Percentiles rank a stretch among this genome's conserved stretches.
These are phyloP conservation scores for Ernsta delagoae DNA, from an alignment of 2,888 invertebrate species.

Conservation along the genomic window DNA sequence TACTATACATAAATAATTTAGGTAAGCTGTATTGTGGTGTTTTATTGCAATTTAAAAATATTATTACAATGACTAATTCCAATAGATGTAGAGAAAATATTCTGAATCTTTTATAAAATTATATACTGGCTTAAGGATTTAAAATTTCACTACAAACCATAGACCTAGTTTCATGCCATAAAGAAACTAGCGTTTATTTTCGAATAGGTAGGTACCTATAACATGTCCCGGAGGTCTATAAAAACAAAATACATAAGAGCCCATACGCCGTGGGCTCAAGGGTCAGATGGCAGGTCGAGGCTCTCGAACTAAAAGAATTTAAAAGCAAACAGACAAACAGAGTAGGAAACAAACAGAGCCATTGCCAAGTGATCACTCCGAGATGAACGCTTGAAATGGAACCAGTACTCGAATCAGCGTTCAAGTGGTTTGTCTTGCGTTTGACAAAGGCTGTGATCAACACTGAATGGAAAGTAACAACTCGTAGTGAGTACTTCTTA, in stretches of 20 bases:
- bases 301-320: slow-evolving; percentile 63
- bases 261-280: slow-evolving; percentile 41
- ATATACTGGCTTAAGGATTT: no score
- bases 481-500: slow-evolving; percentile 4
- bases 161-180: no score
- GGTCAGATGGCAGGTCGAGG: slow-evolving; percentile 46
- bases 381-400: slow-evolving; percentile 48
- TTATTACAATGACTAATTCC: no score
- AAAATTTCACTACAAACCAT: no score
- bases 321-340: slow-evolving; percentile 69
- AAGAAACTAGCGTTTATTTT: no score
- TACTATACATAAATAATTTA: no score
- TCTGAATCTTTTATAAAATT: no score
- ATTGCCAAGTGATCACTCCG: slow-evolving; percentile 38
- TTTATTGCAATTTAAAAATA: no score
- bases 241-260: slow-evolving; percentile 11
- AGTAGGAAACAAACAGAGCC: slow-evolving; percentile 50
- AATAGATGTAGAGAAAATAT: no score
- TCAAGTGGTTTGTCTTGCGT: slow-evolving; percentile 58
- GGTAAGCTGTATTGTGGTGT: no score
- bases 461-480: slow-evolving; percentile 34
- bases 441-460: slow-evolving; percentile 49
- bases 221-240: slow-evolving; percentile 11
- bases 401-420: slow-evolving; percentile 50
- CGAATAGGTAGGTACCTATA: no score